Base-by-base conservation (phyloP, 1,140 invertebrate species). In the Micrasema longulum region DNA sequence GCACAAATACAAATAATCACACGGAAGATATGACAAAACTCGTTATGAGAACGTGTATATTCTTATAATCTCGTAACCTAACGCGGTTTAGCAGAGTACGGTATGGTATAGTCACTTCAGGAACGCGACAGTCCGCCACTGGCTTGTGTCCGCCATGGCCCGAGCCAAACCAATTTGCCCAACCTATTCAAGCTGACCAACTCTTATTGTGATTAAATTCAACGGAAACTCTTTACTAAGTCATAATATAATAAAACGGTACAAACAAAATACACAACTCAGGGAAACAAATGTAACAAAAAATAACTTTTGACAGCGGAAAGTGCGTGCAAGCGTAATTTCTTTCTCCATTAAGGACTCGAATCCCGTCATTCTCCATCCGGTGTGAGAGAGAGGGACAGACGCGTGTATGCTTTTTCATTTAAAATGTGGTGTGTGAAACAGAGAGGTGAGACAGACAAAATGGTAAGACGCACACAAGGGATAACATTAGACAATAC, bases 401-500 rank as follows among this genome's bases (percentile, higher is more conserved):
- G 66, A 75, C 74, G 74, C 62, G 65, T 75, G 74, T 72, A 75
- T 72, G 69, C 66, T 69, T 69, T 68, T 70, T 57, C 35, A 62
- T 71, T 74, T 70, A 57, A 65, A 67, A 76, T 72, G 67, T 73
- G 70, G 74, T 76, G 74, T 76, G 74, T 73, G 74, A 76, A 70
- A 76, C 70, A 76, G 71, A 76, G 62, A 76, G 74, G 74, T 76
- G 52, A 76, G 74, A 76, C 74, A 76, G 67, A 76, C 74, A 76
- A 76, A 67, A 76, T 82, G 85, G 88, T 87, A 80, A 89, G 88
- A 89, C 88, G 88, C 87, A 89, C 88, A 90, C 89, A 90, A 87
- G 84, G 88, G 87, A 85, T 85, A 87, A 89, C 88, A 89, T 88
- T 88, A 90, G 88, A 90, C 89, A 89, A 89, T 88, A 90, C 89